These are phyloP conservation scores for Buceros bicornis DNA, from an alignment of 2,797 vertebrate species.

Conservation along the genomic window DNA sequence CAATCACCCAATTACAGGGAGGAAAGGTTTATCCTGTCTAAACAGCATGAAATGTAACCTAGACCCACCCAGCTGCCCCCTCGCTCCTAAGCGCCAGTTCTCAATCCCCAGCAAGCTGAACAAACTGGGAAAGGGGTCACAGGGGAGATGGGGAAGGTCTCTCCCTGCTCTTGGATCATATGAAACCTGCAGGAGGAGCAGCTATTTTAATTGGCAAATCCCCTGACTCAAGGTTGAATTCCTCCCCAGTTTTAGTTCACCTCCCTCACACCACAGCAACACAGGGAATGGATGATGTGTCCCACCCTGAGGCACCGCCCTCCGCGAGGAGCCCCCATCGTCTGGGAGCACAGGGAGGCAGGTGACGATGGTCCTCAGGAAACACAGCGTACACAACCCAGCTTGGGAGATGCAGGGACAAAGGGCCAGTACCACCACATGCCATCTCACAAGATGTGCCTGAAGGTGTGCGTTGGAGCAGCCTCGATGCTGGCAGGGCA, in stretches of 20 bases:
- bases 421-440: neutral
- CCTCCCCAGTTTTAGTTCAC: neutral
- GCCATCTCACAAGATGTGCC: neutral
- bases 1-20: constrained; percentile 71
- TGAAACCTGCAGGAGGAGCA: constrained; percentile 57
- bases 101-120: constrained; percentile 71
- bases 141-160: constrained; percentile 15
- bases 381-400: neutral
- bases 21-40: constrained; percentile 79
- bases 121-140: constrained; percentile 52
- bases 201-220: constrained; percentile 58
- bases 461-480: neutral
- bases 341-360: neutral
- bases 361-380: neutral
- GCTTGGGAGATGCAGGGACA: neutral
- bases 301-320: neutral
- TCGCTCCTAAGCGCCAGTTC: constrained; percentile 39
- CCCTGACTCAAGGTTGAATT: constrained; percentile 18
- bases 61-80: constrained; percentile 43
- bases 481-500: neutral
- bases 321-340: neutral
- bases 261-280: neutral
- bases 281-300: rapidly evolving
- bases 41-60: constrained; percentile 74
- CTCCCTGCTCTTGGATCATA: constrained; percentile 22